Conservation (phyloP, 1,140 invertebrate genomes). For the Nasonia longicornis region DNA sequence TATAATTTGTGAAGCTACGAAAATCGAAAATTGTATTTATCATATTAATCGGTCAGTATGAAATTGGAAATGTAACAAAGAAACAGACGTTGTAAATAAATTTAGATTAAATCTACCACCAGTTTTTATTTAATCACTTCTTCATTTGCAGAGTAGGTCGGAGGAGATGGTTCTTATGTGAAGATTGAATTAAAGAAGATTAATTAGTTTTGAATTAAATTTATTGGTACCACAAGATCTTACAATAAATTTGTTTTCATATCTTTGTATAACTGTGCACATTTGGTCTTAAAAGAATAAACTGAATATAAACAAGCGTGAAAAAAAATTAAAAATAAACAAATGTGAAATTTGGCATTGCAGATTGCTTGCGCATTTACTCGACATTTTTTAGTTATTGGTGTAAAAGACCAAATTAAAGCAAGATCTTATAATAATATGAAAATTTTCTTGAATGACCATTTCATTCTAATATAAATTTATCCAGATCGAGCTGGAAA, state of each 20-base stretch:
- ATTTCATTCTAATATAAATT: constrained; percentile 44
- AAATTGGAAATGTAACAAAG: constrained; percentile 41
- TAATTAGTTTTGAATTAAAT: constrained; percentile 53
- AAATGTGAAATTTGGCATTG: constrained; percentile 52
- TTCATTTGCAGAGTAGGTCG: neutral
- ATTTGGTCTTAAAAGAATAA: constrained; percentile 56
- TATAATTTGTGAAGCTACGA: constrained; percentile 7
- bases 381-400: constrained; percentile 42
- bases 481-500: constrained; percentile 29
- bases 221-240: constrained; percentile 58
- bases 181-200: neutral
- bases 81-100: constrained; percentile 41
- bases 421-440: constrained; percentile 41
- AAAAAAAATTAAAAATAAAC: constrained; percentile 46
- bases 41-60: constrained; percentile 20
- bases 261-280: constrained; percentile 60
- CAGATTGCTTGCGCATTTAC: constrained; percentile 44
- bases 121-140: neutral
- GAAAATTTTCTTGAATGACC: constrained; percentile 39
- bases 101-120: constrained; percentile 29
- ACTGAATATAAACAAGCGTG: constrained; percentile 15
- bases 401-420: constrained; percentile 44
- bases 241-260: constrained; percentile 57
- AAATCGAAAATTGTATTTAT: constrained; percentile 17
- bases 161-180: neutral